phyloP scores from a whole-genome alignment of 2,888 invertebrate species.

The Heteropelma amictum region DNA sequence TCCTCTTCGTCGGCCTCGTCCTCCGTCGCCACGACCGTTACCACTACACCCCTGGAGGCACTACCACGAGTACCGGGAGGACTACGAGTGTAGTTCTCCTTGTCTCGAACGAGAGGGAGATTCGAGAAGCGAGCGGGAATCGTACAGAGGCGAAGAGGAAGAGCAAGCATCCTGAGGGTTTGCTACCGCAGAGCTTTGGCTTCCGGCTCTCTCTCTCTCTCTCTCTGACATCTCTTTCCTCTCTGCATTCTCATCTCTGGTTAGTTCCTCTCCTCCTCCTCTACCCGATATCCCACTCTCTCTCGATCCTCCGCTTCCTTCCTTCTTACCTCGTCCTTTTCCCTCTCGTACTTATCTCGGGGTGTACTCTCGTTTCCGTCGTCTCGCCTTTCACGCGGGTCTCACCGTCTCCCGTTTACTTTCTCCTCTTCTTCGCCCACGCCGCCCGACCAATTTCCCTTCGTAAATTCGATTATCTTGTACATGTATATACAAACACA shows the following conservation, averaged over 20 bases:
- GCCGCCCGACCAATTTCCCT: slow-evolving; percentile 69
- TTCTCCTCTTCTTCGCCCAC: slow-evolving; percentile 12
- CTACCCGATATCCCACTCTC: slow-evolving; percentile 41
- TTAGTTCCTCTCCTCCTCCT: slow-evolving; percentile 56
- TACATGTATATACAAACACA: slow-evolving; percentile 62
- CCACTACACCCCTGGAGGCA: slow-evolving; percentile 9
- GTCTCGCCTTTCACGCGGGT: slow-evolving; percentile 32
- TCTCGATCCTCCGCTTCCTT: slow-evolving; percentile 45
- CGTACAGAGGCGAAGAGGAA: slow-evolving; percentile 28
- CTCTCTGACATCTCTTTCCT: slow-evolving; percentile 10
- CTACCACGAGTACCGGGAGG: too few species aligned
- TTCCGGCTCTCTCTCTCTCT: slow-evolving; percentile 58
- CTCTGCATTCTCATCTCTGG: slow-evolving; percentile 23
- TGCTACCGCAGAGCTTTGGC: slow-evolving; percentile 62
- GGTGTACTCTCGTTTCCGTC: slow-evolving; percentile 18
- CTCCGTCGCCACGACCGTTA: slow-evolving; percentile 29
- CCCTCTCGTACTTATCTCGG: slow-evolving; percentile 18
- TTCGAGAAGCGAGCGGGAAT: slow-evolving; percentile 14
- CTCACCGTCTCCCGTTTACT: slow-evolving; percentile 38
- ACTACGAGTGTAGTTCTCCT: too few species aligned
- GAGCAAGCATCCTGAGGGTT: slow-evolving; percentile 67
- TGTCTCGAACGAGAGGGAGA: neutral
- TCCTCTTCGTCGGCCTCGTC: slow-evolving; percentile 22
- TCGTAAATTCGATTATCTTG: slow-evolving; percentile 74
- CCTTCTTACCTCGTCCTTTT: slow-evolving; percentile 51